Base-by-base conservation (phyloP, 2,888 invertebrate genomes). In the Argyresthia goedartella region DNA sequence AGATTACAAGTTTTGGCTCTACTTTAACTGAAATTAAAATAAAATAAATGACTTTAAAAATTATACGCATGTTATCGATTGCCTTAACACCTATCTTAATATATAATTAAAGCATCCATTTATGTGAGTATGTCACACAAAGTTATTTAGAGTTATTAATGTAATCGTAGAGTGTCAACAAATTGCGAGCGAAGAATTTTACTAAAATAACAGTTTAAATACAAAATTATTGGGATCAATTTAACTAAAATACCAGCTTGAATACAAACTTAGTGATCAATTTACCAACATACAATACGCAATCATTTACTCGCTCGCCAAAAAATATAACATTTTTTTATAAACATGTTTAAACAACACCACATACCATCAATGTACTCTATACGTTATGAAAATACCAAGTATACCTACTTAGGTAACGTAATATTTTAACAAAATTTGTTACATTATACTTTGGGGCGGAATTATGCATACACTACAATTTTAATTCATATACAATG, bases 91-190 rank as follows among this genome's bases (percentile, higher is more conserved):
- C 79, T 81, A 80, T 76, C 82, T 85, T 85, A 84, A 58, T 73
- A 62, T 76, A 69, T 86, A 85, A 76, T 86, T 86, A 86, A 86
- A 86, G 85, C 85, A 78, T 44, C 66, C 71, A 69, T 69, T 67
- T 73, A 73, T 75, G 76, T 81, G 75, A 67, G 13, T 69, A 25
- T 58, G 60, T 63, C 70, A 78, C 76, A 74, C 68, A 69, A 69
- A 69, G 64, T 66, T 54, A 54, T 56, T 53, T 53, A 56, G 54
- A 55, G 54, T 57, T 55, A 52, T 52, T 52, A 51, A 51, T 48
- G 49, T 57, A 54, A 25, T 25, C 25, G 25, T 25, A 25, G 25
- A 25, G 25, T 25, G 25, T 25, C 6, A 25, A 25, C 25, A 25
- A 25, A 25, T 25, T 25, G 25, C 25, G 25, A 25, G 25, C 25